Percentiles rank a stretch among this genome's conserved stretches.
Evolutionary conservation across 53 echinoderm and acorn worm genomes (phyloP).

Genomic region (Actinopyga echinites): DNA sequence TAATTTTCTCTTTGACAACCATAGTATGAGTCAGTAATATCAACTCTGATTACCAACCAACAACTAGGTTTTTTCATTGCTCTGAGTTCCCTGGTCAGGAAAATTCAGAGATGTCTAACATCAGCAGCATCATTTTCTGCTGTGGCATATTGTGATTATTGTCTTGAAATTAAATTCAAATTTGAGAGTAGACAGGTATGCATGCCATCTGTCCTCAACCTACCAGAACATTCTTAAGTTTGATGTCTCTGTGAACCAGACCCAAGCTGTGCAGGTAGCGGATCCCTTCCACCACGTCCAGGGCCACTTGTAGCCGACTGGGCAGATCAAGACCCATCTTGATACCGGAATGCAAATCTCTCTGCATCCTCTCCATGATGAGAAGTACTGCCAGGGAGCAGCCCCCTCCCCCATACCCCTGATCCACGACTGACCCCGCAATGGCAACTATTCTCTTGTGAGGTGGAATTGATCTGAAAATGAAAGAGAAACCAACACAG

Average conservation of each 20-base stretch:
- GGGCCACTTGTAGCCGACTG: slow-evolving; percentile 83
- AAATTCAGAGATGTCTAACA: too few relatives aligned
- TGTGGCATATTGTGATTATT: too few relatives aligned
- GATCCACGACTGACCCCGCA: slow-evolving; percentile 88
- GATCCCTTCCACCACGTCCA: slow-evolving; percentile 96
- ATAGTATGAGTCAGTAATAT: too few relatives aligned
- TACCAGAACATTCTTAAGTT: slow-evolving; percentile 98
- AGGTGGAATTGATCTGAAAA: slow-evolving; percentile 78
- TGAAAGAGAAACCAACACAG: background rate
- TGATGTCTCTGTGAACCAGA: slow-evolving; percentile 94
- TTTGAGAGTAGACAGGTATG: background rate
- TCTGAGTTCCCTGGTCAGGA: too few relatives aligned
- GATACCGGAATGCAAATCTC: slow-evolving; percentile 91
- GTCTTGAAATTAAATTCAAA: too few relatives aligned
- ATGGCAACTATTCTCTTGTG: slow-evolving; percentile 88
- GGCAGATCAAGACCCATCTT: slow-evolving; percentile 84
- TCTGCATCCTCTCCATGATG: slow-evolving; percentile 94
- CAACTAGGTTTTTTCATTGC: too few relatives aligned
- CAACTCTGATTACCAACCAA: too few relatives aligned
- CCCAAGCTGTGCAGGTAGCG: slow-evolving; percentile 94
- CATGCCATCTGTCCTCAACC: slow-evolving; percentile 9
- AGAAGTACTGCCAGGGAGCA: slow-evolving; percentile 89
- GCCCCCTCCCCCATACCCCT: slow-evolving; percentile 87
- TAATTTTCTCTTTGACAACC: too few relatives aligned
- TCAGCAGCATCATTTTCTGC: too few relatives aligned